Conservation (phyloP, 2,888 invertebrate genomes). For the Meliscaeva auricollis region DNA sequence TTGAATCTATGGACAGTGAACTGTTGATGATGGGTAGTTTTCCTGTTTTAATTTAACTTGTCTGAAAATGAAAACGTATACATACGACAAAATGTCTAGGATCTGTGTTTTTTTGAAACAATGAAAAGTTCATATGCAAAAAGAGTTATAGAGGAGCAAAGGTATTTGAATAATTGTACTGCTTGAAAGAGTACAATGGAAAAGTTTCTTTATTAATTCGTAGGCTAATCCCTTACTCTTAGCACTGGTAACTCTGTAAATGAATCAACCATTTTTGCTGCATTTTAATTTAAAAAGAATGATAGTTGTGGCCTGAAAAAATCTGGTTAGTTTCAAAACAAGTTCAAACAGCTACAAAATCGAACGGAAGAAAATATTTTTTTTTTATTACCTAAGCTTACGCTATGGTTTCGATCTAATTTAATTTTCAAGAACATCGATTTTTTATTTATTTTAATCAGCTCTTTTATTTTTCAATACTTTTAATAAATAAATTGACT, state of each 20-base stretch:
- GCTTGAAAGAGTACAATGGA: background rate
- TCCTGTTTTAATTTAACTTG: constrained; percentile 25
- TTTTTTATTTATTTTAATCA: no score
- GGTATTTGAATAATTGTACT: background rate
- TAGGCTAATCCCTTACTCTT: background rate
- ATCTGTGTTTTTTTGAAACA: background rate
- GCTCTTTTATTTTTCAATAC: no score
- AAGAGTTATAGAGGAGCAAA: background rate
- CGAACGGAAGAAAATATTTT: no score
- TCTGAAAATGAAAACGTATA: constrained; percentile 4
- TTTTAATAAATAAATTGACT: constrained; percentile 34
- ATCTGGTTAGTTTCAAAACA: no score
- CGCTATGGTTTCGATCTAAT: background rate
- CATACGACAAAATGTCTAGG: background rate
- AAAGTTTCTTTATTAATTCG: background rate
- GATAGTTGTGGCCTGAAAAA: no score
- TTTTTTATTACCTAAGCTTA: no score
- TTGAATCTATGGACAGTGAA: constrained; percentile 58
- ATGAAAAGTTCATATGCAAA: constrained; percentile 11
- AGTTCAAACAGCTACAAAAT: no score
- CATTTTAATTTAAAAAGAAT: no score
- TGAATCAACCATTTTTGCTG: no score
- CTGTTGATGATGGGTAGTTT: constrained; percentile 60
- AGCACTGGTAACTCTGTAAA: no score
- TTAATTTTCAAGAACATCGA: background rate